A percentile compares a stretch with the other conserved stretches of the same genome.
phyloP scores from a whole-genome alignment of 2,888 invertebrate genomes.

The Didymodactylos carnosus region DNA sequence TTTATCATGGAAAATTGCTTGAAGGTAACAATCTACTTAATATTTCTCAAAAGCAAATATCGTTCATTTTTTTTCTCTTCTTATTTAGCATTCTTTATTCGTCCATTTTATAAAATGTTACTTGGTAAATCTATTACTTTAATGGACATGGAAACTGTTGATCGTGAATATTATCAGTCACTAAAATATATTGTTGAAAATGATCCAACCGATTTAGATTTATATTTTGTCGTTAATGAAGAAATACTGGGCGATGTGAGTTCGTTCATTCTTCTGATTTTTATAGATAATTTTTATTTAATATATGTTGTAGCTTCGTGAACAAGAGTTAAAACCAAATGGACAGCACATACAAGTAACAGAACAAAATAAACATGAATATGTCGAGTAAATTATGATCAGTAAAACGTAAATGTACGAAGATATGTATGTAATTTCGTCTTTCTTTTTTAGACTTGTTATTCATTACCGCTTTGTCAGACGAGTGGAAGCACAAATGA shows the following conservation, averaged over 20 bases:
- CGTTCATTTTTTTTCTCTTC: neutral
- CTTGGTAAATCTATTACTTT: constrained; percentile 72
- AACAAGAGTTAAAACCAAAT: constrained; percentile 67
- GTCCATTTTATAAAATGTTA: constrained; percentile 99
- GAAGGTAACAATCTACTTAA: constrained; percentile 51
- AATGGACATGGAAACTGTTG: constrained; percentile 95
- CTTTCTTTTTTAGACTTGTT: constrained; percentile 48
- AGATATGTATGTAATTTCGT: constrained; percentile 48
- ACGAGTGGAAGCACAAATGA: constrained; percentile 89
- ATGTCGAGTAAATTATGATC: constrained; percentile 54
- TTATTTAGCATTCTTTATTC: constrained; percentile 77
- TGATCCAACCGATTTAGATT: constrained; percentile 74
- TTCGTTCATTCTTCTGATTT: neutral
- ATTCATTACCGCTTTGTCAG: constrained; percentile 93
- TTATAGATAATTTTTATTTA: constrained; percentile 7
- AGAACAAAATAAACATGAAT: constrained; percentile 84
- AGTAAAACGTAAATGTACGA: neutral
- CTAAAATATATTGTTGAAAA: constrained; percentile 83
- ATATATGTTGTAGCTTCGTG: constrained; percentile 50
- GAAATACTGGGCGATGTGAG: constrained; percentile 60
- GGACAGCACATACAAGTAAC: constrained; percentile 74
- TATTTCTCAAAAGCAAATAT: neutral
- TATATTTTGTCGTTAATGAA: constrained; percentile 87
- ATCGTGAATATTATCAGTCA: constrained; percentile 93
- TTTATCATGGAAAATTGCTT: constrained; percentile 87